Base-by-base conservation (phyloP, 2,797 vertebrate genomes). In the Acestrorhynchus altus region DNA sequence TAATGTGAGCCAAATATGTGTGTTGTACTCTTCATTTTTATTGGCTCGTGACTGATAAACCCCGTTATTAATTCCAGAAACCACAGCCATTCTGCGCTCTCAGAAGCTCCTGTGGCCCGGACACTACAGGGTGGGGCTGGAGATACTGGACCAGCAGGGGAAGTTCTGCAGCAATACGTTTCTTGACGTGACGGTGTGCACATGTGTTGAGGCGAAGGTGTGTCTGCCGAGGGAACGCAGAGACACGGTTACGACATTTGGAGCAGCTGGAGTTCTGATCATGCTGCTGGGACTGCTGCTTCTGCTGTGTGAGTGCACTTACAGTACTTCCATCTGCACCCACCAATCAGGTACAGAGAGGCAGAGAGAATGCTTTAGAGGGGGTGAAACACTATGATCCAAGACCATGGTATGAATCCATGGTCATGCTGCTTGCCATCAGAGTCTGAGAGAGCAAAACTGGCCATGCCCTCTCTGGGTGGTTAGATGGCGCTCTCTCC, bases 211-310 rank as follows among this genome's bases (percentile, higher is more conserved):
- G 0, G 4, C 3, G 16, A 88, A 85, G 76, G 7, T 7, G 3
- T 92, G 93, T 42, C 0, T 0, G 2, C 0, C 0, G 0, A 28
- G 13, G 1, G 0, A 1, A 22, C 7, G 0, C 0, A 1, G 0
- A 13, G 42, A 7, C 4, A 18, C 0, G 0, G 22, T 11, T 0
- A 1, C 49, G 0, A 28, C 0, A 9, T 84, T 94, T 0, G 92
- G 92, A 20, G 56, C 76, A 0, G 10, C 76, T 0, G 94, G 89
- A 10, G n/a, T 93, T 67, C 84, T 93, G 35, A 84, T 92, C 0
- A 24, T 94, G 66, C 86, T 93, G 40, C 88, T 94, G 24, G 93
- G 92, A 56, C 83, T 94, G n/a, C 87, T 95, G 82, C 84, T 94
- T 18, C 85, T 95, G 2, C 59, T 94, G 1, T 57, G 94, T 95